A percentile compares a stretch with the other conserved stretches of the same genome.
phyloP scores from a whole-genome alignment of 2,888 invertebrate species.

The Mythimna ferrago region DNA sequence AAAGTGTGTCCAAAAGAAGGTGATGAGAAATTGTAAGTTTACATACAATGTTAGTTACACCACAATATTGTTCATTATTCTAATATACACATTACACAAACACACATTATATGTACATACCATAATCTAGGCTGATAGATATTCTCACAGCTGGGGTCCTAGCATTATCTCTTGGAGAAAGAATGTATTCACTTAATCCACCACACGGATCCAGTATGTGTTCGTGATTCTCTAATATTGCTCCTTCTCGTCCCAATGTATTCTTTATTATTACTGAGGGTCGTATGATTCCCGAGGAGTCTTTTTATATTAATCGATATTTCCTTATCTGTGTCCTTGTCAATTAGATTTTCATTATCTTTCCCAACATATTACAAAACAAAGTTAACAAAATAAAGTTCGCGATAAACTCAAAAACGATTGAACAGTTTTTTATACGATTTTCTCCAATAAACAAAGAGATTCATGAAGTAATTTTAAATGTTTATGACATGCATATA shows the following conservation, averaged over 20 bases:
- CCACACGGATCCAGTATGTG: too few species aligned
- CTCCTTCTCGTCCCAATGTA: neutral
- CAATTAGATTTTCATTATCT: neutral
- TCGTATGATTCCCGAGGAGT: neutral
- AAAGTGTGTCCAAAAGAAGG: too few species aligned
- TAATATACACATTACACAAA: neutral
- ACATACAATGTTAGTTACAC: conserved; percentile 25
- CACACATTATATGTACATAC: too few species aligned
- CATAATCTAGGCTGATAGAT: too few species aligned
- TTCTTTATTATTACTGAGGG: neutral
- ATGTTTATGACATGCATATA: too few species aligned
- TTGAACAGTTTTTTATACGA: too few species aligned
- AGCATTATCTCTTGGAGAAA: neutral
- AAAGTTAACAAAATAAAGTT: too few species aligned
- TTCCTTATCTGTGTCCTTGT: neutral
- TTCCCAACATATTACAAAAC: too few species aligned
- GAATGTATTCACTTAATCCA: neutral
- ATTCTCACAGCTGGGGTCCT: too few species aligned
- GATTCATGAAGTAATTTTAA: too few species aligned
- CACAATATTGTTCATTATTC: conserved; percentile 36
- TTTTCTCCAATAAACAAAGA: too few species aligned
- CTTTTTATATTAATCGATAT: neutral
- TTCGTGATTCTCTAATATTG: neutral
- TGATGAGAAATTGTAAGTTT: neutral
- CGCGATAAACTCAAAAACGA: too few species aligned